A percentile compares a stretch with the other conserved stretches of the same genome.
phyloP scores from a whole-genome alignment of 2,888 invertebrate genomes.

The Amiota communis region DNA sequence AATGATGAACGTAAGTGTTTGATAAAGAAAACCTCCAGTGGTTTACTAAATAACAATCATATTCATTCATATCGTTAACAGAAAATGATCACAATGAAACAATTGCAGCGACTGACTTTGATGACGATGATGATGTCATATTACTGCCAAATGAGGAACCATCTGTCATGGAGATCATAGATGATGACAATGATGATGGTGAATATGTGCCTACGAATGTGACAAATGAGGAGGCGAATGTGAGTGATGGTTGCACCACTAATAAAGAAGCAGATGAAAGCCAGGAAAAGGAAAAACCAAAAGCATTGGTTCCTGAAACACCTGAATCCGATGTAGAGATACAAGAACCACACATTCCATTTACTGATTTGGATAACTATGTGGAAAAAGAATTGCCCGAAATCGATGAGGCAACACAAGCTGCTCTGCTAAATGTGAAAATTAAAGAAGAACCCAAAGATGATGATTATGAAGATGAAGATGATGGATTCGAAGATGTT shows the following conservation, averaged over 20 bases:
- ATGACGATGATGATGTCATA: conserved; percentile 81
- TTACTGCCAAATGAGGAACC: conserved; percentile 80
- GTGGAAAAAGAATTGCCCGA: conserved; percentile 65
- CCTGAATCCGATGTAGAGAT: conserved; percentile 73
- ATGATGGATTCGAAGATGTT: conserved; percentile 73
- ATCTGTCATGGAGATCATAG: conserved; percentile 76
- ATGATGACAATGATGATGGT: conserved; percentile 75
- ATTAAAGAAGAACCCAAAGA: conserved; percentile 83
- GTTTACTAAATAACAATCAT: background rate
- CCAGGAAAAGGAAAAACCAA: conserved; percentile 31
- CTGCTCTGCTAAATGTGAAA: conserved; percentile 74
- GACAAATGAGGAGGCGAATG: conserved; percentile 48
- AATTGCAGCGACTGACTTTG: conserved; percentile 36
- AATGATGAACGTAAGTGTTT: conserved; percentile 52
- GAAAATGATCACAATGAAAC: too few species aligned
- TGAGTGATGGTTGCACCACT: background rate
- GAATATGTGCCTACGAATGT: conserved; percentile 63
- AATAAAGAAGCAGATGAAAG: conserved; percentile 29
- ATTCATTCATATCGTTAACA: background rate
- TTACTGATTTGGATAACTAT: conserved; percentile 72
- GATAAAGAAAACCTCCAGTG: conserved; percentile 16
- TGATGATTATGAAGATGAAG: conserved; percentile 75
- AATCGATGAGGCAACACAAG: conserved; percentile 53
- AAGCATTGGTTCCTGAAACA: conserved; percentile 43
- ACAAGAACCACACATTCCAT: conserved; percentile 73